These are phyloP conservation scores for Drosophila sp. DNA, from an alignment of 1,140 invertebrate genomes.

Conservation along the genomic window DNA sequence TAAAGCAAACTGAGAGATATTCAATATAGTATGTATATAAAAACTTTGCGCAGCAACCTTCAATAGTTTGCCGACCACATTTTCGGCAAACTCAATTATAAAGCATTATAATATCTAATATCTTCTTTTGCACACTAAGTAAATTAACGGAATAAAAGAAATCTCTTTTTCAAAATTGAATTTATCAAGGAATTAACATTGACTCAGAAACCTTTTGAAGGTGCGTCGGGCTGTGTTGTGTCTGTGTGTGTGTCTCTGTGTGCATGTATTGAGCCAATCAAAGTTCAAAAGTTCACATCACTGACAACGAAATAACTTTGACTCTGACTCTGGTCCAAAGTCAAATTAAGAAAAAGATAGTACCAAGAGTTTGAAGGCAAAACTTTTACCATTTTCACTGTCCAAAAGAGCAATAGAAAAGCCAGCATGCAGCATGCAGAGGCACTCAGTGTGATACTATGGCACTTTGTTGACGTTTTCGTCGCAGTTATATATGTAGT, in stretches of 20 bases:
- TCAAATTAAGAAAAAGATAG: slow-evolving; percentile 76
- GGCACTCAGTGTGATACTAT: not conserved
- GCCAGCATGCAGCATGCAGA: not conserved
- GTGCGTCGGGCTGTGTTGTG: not conserved
- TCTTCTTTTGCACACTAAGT: not conserved
- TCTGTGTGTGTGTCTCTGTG: slow-evolving; percentile 20
- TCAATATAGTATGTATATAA: not conserved
- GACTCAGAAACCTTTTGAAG: not conserved
- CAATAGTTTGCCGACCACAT: too few species aligned
- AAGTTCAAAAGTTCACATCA: slow-evolving; percentile 77
- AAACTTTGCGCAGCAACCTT: too few species aligned
- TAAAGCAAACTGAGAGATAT: not conserved
- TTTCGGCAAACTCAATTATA: too few species aligned
- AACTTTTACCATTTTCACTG: slow-evolving; percentile 76
- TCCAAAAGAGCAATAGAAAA: slow-evolving; percentile 30
- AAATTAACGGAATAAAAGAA: not conserved
- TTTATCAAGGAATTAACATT: not conserved
- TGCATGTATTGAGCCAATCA: slow-evolving; percentile 56
- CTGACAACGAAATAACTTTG: slow-evolving; percentile 66
- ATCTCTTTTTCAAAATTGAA: not conserved
- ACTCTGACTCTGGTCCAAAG: slow-evolving; percentile 45
- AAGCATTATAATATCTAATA: not conserved
- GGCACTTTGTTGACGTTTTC: not conserved
- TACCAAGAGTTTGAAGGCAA: slow-evolving; percentile 40
- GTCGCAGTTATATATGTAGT: not conserved